Evolutionary conservation across 2,113 vertebrate species (phyloP), one percentile per base, ranked within the genome.

Genomic region (Amblyopsis rosae): DNA sequence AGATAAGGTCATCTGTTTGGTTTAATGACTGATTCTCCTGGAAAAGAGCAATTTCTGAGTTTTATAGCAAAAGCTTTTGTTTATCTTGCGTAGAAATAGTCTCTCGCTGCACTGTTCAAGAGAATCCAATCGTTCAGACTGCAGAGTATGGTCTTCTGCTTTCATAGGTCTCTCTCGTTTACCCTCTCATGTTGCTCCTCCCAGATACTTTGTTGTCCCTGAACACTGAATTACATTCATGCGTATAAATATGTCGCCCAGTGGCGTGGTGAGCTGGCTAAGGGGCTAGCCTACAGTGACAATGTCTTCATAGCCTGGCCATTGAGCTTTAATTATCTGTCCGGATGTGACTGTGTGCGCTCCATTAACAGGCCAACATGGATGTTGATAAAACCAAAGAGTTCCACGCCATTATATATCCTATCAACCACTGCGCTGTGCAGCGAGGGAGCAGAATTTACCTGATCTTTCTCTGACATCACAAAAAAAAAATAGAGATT

Each of bases 311-410:
- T 2, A 12, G 54, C 13, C 12, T n/a, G 11, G 26, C 26, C 26
- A 26, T 26, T 26, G 19, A 26, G 19, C 56, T 67, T 67, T 67
- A 41, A 67, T 67, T 50, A 55, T 65, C 19, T 6, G 55, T 49
- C 65, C 65, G n/a, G 33, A 17, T 12, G 53, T 46, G 12, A 33
- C 59, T 48, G 16, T 68, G 65, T 48, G 13, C 6, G 12, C 45
- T 33, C 65, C 55, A 68, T 68, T 68, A 68, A 46, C 45, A 9
- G 46, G 1, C 45, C 57, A 7, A 16, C 49, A 12, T 58, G 45
- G 46, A 48, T 58, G 16, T 68, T 59, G 49, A 59, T 50, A 68
- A 68, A 32, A 55, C 26, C 56, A n/a, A 11, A 32, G 65, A 55
- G 49, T 68, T 49, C 56, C 56, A 49, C 65, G 12, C 46, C 55